These are phyloP conservation scores for Melospiza georgiana DNA, from an alignment of 2,113 vertebrate genomes.

Conservation along the genomic window DNA sequence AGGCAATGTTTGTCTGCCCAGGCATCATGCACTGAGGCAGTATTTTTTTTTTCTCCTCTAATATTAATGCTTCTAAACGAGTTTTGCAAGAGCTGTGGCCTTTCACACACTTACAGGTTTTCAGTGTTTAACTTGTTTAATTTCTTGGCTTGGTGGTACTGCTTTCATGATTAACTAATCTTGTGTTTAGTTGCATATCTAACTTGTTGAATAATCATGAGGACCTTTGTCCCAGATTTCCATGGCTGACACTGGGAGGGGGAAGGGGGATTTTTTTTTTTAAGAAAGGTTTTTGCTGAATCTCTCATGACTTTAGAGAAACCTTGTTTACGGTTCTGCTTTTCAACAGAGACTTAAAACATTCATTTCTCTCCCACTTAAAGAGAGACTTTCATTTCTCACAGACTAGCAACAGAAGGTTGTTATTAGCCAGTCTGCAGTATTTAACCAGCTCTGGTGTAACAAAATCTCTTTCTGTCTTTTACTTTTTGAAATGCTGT, in stretches of 20 bases:
- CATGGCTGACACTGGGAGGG: neutral
- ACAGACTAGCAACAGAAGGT: neutral
- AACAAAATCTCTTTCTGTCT: neutral
- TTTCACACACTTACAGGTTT: conserved; percentile 72
- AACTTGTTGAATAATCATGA: conserved; percentile 38
- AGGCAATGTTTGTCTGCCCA: neutral
- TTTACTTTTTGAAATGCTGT: neutral
- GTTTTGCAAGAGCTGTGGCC: conserved; percentile 66
- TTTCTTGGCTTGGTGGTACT: neutral
- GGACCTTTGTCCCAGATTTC: conserved; percentile 63
- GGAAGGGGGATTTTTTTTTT: neutral
- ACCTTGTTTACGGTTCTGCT: neutral
- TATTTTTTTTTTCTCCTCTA: neutral
- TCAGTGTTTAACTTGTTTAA: conserved; percentile 42
- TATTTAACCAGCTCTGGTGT: neutral
- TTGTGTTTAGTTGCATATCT: conserved; percentile 5
- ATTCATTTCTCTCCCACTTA: neutral
- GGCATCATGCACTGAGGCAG: neutral
- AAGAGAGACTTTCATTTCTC: neutral
- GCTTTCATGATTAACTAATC: conserved; percentile 34
- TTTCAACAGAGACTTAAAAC: neutral
- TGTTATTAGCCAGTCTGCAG: neutral
- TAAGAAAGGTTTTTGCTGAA: neutral
- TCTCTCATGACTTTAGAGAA: neutral
- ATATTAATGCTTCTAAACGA: neutral